Evolutionary conservation across 1,140 invertebrate genomes (phyloP), one percentile per base, ranked within the genome.

Genomic region (Acromyrmex charruanus): DNA sequence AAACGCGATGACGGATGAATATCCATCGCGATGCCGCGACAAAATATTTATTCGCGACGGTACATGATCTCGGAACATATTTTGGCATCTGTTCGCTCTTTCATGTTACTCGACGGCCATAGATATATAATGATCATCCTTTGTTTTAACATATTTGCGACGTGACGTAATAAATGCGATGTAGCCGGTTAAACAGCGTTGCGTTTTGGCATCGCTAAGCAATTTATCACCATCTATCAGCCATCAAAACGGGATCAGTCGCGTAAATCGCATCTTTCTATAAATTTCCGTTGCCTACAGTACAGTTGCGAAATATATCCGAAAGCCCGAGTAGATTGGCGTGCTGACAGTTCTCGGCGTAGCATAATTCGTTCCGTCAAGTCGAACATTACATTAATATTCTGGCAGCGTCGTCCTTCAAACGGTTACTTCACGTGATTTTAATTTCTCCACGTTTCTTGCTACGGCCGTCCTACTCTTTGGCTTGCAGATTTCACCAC

Each of bases 371-470:
- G 88, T 90, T 86, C 55, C 81, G 77, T 58, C 58, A 49, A 82
- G 81, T 88, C 82, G 82, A 90, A 88, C 87, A 21, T 55, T 80
- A 65, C 87, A 75, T 88, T 91, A 85, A 89, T 85, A 91, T 91
- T 91, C 90, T 71, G 66, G 77, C 69, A 53, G 28, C 88, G 74
- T 88, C 66, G 65, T 84, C 77, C 16, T 72, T 71, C 63, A 72
- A 49, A 59, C 65, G 44, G 77, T 89, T 81, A 86, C 59, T 85
- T 85, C 75, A 65, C 65, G 65, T 87, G 49, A 65, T 86, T 85
- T 80, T 72, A 69, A 69, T 89, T 86, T 68, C 58, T 51, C 59
- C 55, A 59, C n/a, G 49, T 71, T 75, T 44, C 66, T 90, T 65
- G 79, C 61, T 53, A 87, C 44, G 44, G 68, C 72, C 85, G 88